Percentiles rank a stretch among this genome's conserved stretches.
These are phyloP conservation scores for Chloebia gouldiae DNA, from an alignment of 2,113 vertebrate genomes.

Conservation along the genomic window DNA sequence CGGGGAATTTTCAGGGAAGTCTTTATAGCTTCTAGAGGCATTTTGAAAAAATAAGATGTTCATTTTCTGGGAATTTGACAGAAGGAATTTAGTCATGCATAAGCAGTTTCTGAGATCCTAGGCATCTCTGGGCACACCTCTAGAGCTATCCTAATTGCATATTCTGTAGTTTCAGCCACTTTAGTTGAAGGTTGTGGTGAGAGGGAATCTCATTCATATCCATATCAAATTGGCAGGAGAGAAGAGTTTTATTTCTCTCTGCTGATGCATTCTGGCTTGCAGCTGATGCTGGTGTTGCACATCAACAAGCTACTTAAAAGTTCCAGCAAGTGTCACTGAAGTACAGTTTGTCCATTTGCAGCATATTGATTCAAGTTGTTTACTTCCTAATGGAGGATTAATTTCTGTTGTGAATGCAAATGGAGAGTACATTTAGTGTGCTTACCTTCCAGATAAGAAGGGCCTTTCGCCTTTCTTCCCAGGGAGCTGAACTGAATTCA, in stretches of 20 bases:
- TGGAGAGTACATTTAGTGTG: neutral
- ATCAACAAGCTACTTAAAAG: neutral
- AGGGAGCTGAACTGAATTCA: neutral
- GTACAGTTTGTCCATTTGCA: neutral
- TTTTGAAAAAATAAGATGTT: neutral
- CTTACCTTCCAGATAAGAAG: neutral
- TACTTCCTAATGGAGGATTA: conserved; percentile 2
- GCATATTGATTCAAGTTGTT: neutral
- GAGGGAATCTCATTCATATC: neutral
- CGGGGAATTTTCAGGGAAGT: neutral
- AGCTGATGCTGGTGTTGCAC: neutral
- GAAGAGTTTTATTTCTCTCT: neutral
- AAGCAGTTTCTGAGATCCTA: neutral
- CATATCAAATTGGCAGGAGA: neutral
- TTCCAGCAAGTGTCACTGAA: neutral
- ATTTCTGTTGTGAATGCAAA: neutral
- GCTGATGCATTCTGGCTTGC: neutral
- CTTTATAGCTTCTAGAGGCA: neutral
- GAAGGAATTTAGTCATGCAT: neutral
- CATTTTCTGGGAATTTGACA: neutral
- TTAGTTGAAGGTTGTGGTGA: neutral
- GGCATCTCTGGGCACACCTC: neutral
- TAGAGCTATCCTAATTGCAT: neutral
- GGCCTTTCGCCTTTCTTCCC: neutral
- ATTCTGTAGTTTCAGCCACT: neutral